Base-by-base conservation (phyloP, 2,888 invertebrate species). In the Frankliniella fusca region DNA sequence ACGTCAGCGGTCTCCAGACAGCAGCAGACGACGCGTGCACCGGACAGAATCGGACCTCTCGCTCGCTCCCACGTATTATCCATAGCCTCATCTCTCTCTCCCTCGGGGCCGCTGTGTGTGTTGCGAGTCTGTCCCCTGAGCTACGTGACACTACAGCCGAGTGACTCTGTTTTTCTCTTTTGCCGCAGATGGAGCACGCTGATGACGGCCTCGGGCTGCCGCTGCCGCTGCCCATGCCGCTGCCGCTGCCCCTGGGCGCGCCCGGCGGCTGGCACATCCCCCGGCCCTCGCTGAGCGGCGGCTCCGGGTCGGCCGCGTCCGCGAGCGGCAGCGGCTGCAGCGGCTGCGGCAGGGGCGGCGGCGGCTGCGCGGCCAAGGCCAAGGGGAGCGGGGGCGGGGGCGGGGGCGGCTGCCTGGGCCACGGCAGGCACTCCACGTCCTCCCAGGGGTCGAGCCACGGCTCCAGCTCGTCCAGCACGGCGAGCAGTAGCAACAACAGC, bases 211-310 rank as follows among this genome's bases (percentile, higher is more conserved):
- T 80, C 81, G 83, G 81, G 79, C 80, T 82, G 83, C 82, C 49
- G 80, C 81, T 48, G 82, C 61, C 49, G 82, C 81, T 76, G 8
- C 48, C 49, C 80, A 80, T 80, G 83, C 76, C 83, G 92, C 88
- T 95, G 94, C 94, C 94, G 94, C 88, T 94, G 95, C 88, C 94
- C 95, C 86, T 92, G 95, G 90, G 61, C 49, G 83, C 80, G 28
- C 49, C 81, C 81, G 82, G 83, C 80, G 84, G 92, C 88, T 95
- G 94, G 94, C 94, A 94, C 88, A 94, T 95, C 88, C 94, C 95
- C 86, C 92, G 95, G 90, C 94, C 95, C 86, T 94, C 94, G 87
- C 90, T 95, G 23, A 84, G 70, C 65, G 85, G 48, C 50, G 85
- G 90, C 89, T 85, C 81, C 83, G 81, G 87, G 83, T 87, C 87